Conservation (phyloP, 1,140 invertebrate species). For the Heliconius melpomene region DNA sequence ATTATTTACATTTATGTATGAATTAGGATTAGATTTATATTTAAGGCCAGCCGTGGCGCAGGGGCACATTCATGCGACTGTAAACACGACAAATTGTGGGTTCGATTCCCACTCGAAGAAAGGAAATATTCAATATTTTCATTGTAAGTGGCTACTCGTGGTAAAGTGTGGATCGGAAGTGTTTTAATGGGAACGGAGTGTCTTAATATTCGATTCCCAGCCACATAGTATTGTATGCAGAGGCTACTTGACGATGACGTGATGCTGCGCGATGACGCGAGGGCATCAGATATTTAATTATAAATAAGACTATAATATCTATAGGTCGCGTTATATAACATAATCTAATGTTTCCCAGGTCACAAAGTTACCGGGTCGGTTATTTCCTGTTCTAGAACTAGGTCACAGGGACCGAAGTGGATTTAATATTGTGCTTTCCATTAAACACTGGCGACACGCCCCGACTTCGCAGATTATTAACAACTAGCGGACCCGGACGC, state of each 20-base stretch:
- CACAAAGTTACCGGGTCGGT: neutral
- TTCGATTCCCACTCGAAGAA: neutral
- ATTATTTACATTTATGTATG: no score
- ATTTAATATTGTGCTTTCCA: neutral
- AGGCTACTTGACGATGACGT: neutral
- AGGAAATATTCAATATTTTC: neutral
- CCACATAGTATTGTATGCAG: no score
- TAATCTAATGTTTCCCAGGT: conserved; percentile 8
- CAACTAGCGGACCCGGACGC: no score
- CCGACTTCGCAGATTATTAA: neutral
- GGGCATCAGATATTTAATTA: neutral
- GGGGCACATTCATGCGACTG: neutral
- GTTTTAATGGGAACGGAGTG: no score
- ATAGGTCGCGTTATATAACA: neutral
- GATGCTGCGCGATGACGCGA: neutral
- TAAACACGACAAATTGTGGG: neutral
- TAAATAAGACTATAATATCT: neutral
- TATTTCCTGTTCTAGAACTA: conserved; percentile 2
- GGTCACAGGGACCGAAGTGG: conserved; percentile 1
- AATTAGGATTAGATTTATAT: no score
- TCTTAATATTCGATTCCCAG: no score
- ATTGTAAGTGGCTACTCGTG: neutral
- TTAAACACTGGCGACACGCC: neutral
- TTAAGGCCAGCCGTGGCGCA: neutral
- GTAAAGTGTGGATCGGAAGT: no score